These are phyloP conservation scores for Uria aalge DNA, from an alignment of 2,113 vertebrate species.

Conservation along the genomic window DNA sequence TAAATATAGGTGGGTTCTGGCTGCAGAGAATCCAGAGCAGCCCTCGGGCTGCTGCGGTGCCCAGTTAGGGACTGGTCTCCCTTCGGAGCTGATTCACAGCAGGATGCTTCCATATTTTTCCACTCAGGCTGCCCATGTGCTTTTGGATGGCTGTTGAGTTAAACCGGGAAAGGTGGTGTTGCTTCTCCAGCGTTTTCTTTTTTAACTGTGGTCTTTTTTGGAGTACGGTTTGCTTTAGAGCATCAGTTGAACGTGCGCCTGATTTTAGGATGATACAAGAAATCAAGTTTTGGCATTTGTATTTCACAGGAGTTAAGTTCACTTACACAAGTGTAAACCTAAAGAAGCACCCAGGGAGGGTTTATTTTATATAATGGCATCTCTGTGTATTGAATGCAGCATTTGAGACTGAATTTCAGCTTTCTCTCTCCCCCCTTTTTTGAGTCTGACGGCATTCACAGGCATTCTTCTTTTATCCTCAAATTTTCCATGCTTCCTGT, in stretches of 20 bases:
- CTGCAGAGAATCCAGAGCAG: not conserved
- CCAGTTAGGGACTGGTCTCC: not conserved
- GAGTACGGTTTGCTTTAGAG: not conserved
- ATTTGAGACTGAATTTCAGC: conserved; percentile 6
- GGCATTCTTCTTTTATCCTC: conserved; percentile 20
- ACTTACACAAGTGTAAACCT: not conserved
- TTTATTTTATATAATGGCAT: not conserved
- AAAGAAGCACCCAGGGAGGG: not conserved
- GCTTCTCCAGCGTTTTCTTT: not conserved
- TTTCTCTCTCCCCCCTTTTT: not conserved
- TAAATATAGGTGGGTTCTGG: too few relatives aligned
- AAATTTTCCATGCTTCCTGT: conserved; percentile 24
- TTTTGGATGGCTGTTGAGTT: not conserved
- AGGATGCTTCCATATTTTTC: not conserved
- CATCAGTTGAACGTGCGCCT: not conserved
- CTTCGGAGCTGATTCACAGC: not conserved
- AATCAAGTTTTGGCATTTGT: not conserved
- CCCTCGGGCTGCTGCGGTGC: not conserved
- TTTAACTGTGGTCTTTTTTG: not conserved
- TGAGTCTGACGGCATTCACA: not conserved
- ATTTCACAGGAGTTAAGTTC: not conserved
- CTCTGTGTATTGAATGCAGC: not conserved
- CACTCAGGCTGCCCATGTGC: not conserved
- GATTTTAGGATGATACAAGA: not conserved
- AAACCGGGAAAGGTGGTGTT: not conserved